These are phyloP conservation scores for Seira ritae DNA, from an alignment of 2,888 invertebrate genomes.

Conservation along the genomic window DNA sequence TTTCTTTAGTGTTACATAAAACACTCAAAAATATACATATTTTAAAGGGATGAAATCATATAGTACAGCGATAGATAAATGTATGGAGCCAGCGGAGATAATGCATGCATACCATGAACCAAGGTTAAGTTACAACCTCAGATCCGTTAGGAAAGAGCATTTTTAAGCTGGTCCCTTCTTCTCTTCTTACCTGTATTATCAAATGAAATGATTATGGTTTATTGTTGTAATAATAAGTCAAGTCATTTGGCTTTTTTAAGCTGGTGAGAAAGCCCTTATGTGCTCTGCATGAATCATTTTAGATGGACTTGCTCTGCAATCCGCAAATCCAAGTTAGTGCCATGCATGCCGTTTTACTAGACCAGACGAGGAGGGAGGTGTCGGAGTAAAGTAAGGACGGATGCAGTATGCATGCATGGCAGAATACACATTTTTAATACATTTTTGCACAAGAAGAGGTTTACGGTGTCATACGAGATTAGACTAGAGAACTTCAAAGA, in stretches of 20 bases:
- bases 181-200: background rate
- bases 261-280: background rate
- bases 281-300: slow-evolving; percentile 25
- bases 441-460: slow-evolving; percentile 34
- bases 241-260: background rate
- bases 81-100: background rate
- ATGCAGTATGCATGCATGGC: slow-evolving; percentile 5
- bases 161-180: background rate
- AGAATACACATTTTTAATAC: slow-evolving; percentile 21
- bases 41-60: background rate
- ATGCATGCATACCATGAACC: background rate
- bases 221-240: slow-evolving; percentile 43
- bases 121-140: slow-evolving; percentile 61
- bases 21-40: background rate
- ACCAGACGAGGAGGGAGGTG: background rate
- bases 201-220: slow-evolving; percentile 35
- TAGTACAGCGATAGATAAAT: background rate
- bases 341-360: background rate
- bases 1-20: background rate
- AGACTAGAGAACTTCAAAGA: slow-evolving; percentile 32
- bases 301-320: slow-evolving; percentile 27
- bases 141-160: slow-evolving; percentile 41
- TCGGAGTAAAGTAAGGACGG: slow-evolving; percentile 20
- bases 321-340: background rate
- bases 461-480: slow-evolving; percentile 60